phyloP scores from a whole-genome alignment of 2,113 vertebrate species.

The Prietella phreatophila region DNA sequence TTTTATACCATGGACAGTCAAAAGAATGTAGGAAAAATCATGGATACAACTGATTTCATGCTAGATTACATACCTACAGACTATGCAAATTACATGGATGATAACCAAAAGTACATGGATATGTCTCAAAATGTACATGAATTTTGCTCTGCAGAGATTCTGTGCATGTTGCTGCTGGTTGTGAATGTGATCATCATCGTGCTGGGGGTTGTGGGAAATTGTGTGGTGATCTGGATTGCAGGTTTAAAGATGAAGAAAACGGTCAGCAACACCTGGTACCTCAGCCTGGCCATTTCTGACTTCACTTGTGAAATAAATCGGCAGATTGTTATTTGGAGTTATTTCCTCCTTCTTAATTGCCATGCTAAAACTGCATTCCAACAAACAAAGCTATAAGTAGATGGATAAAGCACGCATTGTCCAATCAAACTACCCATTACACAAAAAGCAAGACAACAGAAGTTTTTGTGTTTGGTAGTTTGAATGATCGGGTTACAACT shows the following conservation, averaged over 20 bases:
- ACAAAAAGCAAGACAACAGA: too few species aligned
- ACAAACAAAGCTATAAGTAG: too few species aligned
- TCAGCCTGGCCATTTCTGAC: conserved; percentile 88
- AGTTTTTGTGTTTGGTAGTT: too few species aligned
- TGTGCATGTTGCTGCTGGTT: conserved; percentile 63
- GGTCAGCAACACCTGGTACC: conserved; percentile 88
- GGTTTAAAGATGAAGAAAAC: conserved; percentile 87
- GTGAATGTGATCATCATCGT: conserved; percentile 76
- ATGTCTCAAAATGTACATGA: neutral
- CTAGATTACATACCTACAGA: neutral
- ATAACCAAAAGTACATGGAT: neutral
- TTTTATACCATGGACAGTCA: too few species aligned
- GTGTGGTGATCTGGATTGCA: conserved; percentile 83
- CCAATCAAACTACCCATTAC: too few species aligned
- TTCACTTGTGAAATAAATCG: conserved; percentile 69
- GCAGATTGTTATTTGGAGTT: too few species aligned
- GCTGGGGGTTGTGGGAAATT: conserved; percentile 85
- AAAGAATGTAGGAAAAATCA: neutral
- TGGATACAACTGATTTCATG: neutral
- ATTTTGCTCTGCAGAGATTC: conserved; percentile 47
- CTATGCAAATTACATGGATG: conserved; percentile 8
- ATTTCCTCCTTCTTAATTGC: too few species aligned
- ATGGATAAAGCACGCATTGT: too few species aligned
- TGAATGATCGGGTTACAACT: too few species aligned
- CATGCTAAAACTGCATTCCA: too few species aligned